phyloP scores from a whole-genome alignment of 2,113 vertebrate species.

The Psilopsiagon aurifrons region DNA sequence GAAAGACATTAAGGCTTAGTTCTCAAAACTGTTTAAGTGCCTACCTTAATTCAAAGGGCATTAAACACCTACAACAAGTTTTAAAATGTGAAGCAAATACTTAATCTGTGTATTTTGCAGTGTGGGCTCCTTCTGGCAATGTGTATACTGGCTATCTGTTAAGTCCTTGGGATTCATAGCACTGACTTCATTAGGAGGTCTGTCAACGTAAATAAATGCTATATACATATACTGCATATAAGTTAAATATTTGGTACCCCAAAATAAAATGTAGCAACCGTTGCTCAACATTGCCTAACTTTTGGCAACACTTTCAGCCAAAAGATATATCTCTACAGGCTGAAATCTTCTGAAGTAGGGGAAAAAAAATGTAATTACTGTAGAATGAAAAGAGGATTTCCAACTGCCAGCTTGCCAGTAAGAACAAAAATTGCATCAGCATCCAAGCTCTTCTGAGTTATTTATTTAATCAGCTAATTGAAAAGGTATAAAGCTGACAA shows the following conservation, averaged over 20 bases:
- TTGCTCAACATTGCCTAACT: not conserved
- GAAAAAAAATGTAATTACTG: not conserved
- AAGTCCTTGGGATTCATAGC: not conserved
- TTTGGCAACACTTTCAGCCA: not conserved
- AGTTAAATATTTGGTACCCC: not conserved
- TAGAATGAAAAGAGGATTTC: not conserved
- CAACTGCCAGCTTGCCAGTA: not conserved
- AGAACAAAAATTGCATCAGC: not conserved
- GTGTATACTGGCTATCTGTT: not conserved
- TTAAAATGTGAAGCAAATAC: not conserved
- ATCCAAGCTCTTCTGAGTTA: not conserved
- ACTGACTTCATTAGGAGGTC: not conserved
- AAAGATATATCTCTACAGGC: not conserved
- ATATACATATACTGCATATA: not conserved
- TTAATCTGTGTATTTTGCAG: not conserved
- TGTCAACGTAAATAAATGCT: not conserved
- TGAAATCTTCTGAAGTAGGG: not conserved
- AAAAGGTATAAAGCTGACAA: slow-evolving; percentile 3
- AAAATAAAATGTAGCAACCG: not conserved
- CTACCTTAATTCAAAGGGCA: not conserved
- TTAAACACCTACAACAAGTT: not conserved
- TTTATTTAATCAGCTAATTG: slow-evolving; percentile 39
- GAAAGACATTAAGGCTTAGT: not conserved
- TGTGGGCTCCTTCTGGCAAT: not conserved
- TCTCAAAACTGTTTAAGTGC: not conserved